Base-by-base conservation (phyloP, 2,888 invertebrate species). In the Lymantria monacha region DNA sequence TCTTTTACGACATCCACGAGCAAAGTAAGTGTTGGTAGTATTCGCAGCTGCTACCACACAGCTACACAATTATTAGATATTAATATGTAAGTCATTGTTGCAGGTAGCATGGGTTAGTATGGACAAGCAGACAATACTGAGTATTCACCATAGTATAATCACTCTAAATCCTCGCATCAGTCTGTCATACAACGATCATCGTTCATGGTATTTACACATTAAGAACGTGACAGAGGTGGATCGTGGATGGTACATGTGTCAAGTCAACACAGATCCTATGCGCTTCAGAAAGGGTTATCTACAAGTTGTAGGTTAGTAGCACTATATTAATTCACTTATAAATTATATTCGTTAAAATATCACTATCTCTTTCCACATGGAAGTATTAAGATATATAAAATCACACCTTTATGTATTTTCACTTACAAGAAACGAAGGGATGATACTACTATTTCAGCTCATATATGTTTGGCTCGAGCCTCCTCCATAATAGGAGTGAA, bases 61-160 rank as follows among this genome's bases (percentile, higher is more conserved):
- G n/a, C n/a, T n/a, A n/a, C n/a, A n/a, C n/a, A 22, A 22, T 22
- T 5, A 5, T 22, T 22, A 22, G 22, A 22, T 3, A 22, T 22
- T 22, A 22, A 22, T 22, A 22, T 22, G 22, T 22, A 43, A 40
- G 33, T 49, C 13, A 46, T 13, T 53, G 31, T 53, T 61, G 14
- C 64, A 97, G 97, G 96, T 97, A 59, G 97, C 97, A 61, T 98
- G 97, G 97, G 97, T 97, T 13, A 93, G 97, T 36, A 97, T 97
- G 72, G 97, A 97, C 76, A 97, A 97, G 0, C 97, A 97, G 85
- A 97, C 97, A 3, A 97, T 97, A 72, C 92, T 97, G 51, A 97
- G 97, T 55, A 97, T 97, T 74, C 97, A 97, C 80, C 96, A 97
- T 82, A 96, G 96, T 80, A 96, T 97, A 63, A 97, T 97, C 79